A percentile compares a stretch with the other conserved stretches of the same genome.
Conservation (phyloP, 2,888 invertebrate species). For the Stenodema calcarata region DNA sequence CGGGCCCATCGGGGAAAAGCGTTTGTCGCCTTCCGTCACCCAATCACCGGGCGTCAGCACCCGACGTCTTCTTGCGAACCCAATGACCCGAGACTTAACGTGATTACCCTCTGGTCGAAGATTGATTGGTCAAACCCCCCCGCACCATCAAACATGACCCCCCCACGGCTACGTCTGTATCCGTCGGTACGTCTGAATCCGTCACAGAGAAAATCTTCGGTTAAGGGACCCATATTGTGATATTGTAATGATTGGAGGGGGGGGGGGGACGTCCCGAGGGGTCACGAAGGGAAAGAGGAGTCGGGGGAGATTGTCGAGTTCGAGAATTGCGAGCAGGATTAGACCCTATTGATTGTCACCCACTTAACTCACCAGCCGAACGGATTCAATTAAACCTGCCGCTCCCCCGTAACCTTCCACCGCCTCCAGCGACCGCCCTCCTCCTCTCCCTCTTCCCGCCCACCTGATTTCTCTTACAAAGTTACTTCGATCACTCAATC, state of each 20-base stretch:
- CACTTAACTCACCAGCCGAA: constrained; percentile 47
- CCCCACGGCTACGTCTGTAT: not conserved
- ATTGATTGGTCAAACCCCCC: constrained; percentile 22
- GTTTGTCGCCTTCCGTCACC: not conserved
- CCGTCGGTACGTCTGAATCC: too few species aligned
- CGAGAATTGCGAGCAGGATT: constrained; percentile 34
- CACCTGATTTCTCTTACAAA: not conserved
- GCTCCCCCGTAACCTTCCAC: not conserved
- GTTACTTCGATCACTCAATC: not conserved
- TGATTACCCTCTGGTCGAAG: constrained; percentile 34
- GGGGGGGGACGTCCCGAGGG: not conserved
- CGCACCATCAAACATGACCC: too few species aligned
- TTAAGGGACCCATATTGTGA: too few species aligned
- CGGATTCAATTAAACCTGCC: constrained; percentile 44
- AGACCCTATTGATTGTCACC: constrained; percentile 49
- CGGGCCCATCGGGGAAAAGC: too few species aligned
- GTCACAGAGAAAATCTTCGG: too few species aligned
- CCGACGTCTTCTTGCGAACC: constrained; percentile 5
- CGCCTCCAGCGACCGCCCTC: not conserved
- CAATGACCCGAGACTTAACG: constrained; percentile 41
- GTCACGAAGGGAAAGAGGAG: not conserved
- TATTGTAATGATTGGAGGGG: not conserved
- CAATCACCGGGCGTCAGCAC: not conserved
- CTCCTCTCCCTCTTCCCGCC: not conserved
- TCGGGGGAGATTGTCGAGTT: constrained; percentile 12